phyloP scores from a whole-genome alignment of 2,113 vertebrate species.

The Megaleporinus macrocephalus region DNA sequence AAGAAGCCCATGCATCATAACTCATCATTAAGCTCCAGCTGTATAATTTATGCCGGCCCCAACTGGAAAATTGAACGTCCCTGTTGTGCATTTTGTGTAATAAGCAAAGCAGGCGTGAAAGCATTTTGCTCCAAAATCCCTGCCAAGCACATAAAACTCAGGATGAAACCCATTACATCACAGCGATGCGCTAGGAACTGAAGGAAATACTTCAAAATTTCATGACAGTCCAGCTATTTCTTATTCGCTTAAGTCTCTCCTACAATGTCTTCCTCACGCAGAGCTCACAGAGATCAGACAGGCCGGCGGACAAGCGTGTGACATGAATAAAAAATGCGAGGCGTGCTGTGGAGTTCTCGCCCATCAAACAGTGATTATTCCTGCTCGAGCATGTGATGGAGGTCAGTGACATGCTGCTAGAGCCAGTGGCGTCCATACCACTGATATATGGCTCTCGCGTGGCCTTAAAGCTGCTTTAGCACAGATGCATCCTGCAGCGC shows the following conservation, averaged over 20 bases:
- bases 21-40: slow-evolving; percentile 38
- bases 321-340: slow-evolving; percentile 72
- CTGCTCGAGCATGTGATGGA: slow-evolving; percentile 59
- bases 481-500: background rate
- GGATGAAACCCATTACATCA: background rate
- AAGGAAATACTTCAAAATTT: background rate
- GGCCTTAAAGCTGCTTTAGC: slow-evolving; percentile 16
- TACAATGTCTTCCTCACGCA: slow-evolving; percentile 45
- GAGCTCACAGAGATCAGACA: slow-evolving; percentile 43
- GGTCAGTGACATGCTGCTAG: slow-evolving; percentile 58
- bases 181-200: background rate
- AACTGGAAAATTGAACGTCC: slow-evolving; percentile 38
- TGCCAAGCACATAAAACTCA: background rate
- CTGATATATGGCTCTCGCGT: slow-evolving; percentile 66
- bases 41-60: slow-evolving; percentile 31
- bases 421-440: slow-evolving; percentile 58
- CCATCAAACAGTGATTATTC: slow-evolving; percentile 76
- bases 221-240: background rate
- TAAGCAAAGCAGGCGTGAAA: slow-evolving; percentile 26
- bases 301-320: slow-evolving; percentile 63
- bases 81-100: slow-evolving; percentile 24
- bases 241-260: background rate
- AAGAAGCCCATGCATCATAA: slow-evolving; percentile 25
- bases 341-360: slow-evolving; percentile 58
- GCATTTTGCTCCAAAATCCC: background rate